These are phyloP conservation scores for Pristionchus arcanus DNA, from an alignment of 2,888 invertebrate genomes.

Conservation along the genomic window DNA sequence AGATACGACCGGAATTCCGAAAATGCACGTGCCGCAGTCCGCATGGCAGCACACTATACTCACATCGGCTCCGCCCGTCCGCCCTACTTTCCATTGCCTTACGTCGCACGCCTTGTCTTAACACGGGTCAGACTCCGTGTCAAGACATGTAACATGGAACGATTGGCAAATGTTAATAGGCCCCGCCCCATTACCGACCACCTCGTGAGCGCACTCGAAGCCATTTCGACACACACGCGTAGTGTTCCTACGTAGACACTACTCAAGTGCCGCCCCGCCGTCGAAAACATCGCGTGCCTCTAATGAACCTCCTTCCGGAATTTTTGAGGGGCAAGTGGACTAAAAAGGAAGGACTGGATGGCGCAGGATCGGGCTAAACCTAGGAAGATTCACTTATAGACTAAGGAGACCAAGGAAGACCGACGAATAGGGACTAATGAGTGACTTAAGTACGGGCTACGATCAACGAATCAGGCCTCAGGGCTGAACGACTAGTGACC, in stretches of 20 bases:
- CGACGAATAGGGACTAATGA: no score
- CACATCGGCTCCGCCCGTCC: background rate
- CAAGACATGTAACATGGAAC: no score
- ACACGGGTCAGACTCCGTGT: no score
- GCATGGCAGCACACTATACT: background rate
- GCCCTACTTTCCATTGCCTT: no score
- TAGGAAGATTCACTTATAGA: background rate
- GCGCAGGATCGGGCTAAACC: background rate
- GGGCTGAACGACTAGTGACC: no score
- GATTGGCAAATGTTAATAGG: background rate
- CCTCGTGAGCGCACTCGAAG: background rate
- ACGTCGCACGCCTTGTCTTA: no score
- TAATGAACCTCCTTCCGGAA: background rate
- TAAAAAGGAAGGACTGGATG: background rate
- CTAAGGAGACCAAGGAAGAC: no score
- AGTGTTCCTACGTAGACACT: background rate
- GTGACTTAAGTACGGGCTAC: no score
- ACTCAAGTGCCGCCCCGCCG: background rate
- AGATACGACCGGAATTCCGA: background rate
- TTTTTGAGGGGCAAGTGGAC: background rate
- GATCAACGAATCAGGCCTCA: no score
- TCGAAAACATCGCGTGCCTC: slow-evolving; percentile 1
- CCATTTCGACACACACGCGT: background rate
- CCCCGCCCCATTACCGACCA: background rate
- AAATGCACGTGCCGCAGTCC: background rate